Evolutionary conservation across 2,113 vertebrate genomes (phyloP), one percentile per base, ranked within the genome.

Genomic region (Mormyrus lacerda): DNA sequence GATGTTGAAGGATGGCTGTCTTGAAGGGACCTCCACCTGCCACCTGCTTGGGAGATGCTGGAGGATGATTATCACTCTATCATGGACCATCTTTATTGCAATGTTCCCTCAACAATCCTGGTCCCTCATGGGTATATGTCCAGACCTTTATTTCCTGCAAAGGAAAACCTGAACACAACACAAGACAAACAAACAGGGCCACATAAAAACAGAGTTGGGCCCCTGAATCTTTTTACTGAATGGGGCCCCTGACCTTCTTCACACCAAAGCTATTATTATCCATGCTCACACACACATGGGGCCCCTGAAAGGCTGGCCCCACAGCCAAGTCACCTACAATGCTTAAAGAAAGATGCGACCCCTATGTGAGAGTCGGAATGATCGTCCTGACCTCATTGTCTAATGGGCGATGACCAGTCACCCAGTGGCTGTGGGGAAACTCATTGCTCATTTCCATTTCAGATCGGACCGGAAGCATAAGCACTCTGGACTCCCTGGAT

Each of bases 401-500:
- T 87, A 87, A 87, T 39, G 51, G 17, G 31, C 21, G 13, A 51
- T 69, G 3, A n/a, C 10, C 82, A 84, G 44, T 84, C 42, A 47
- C 47, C 45, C n/a, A 13, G 61, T 13, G 61, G 10, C n/a, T 69
- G 27, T 69, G 61, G 61, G 27, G n/a, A 79, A 79, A 39, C 73
- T 79, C 35, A 42, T 79, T 6, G 8, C 15, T 15, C 0, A 0
- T 79, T 42, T 79, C 15, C 82, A 86, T 87, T 94, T 86, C 94
- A 99, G 98, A 99, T 95, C 97, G 98, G 10, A 96, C 98, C 44
- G 97, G 97, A 93, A 99, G 98, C 95, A 98, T 99, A 95, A 99
- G 98, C 96, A 99, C 98, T 88, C 95, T 99, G 92, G 98, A 99
- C 95, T 99, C 98, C 87, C 95, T 99, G 95, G 98, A 99, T 93